Evolutionary conservation across 2,888 invertebrate species (phyloP), one percentile per base, ranked within the genome.

Genomic region (Drosophila fungiperda): DNA sequence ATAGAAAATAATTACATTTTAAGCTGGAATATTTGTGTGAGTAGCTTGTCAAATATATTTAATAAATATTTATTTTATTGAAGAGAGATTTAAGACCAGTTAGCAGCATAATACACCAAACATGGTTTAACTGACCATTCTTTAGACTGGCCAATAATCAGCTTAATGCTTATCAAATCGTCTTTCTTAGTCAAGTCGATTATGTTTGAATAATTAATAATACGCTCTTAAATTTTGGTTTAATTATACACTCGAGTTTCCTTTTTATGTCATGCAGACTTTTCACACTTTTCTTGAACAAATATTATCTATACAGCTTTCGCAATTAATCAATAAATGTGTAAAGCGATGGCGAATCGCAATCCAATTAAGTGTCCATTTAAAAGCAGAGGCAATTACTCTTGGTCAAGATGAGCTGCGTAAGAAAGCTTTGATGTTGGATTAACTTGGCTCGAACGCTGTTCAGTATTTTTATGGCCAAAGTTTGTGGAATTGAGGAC

Each of bases 381-480:
- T 68, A 60, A 68, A 64, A 63, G 73, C 69, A 72, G 20, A 33
- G 69, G 17, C 49, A 72, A 58, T 64, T 57, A 57, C 57, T 40
- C 38, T 36, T 11, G 32, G 55, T 20, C 58, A 32, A 26, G 40
- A 48, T 54, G 66, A 60, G 63, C 36, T 48, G 48, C 15, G 54
- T 57, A 66, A 17, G 45, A 55, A 62, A 42, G 45, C 62, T 70
- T 67, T 78, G 59, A 72, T 78, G 66, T 52, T 48, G 26, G 48
- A 49, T 50, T 67, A 49, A 36, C 15, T 63, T 58, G 53, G 52
- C 48, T 63, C 48, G 58, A 32, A 52, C 60, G 63, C 61, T 75
- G 69, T 79, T 79, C 68, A 84, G 85, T 67, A 63, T 79, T 83
- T 70, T 80, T 84, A 80, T 73, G 71, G 67, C 59, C 66, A 61